These are phyloP conservation scores for Hystrix cristata DNA, from an alignment of 2,113 vertebrate species.

Conservation along the genomic window DNA sequence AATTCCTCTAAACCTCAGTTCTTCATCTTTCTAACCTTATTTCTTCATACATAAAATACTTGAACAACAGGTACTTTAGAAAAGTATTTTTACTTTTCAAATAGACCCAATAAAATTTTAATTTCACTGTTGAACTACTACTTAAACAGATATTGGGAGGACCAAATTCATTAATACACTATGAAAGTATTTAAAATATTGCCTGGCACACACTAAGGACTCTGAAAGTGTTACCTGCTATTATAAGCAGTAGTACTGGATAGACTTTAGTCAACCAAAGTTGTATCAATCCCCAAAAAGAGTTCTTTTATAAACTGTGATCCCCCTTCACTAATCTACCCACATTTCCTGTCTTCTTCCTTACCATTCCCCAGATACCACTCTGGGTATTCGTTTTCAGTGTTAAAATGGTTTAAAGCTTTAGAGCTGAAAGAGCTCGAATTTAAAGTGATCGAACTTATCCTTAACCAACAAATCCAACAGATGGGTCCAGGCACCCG, in stretches of 20 bases:
- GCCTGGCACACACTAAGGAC: not conserved
- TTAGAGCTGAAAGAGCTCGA: not conserved
- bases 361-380: not conserved
- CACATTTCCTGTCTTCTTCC: not conserved
- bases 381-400: not conserved
- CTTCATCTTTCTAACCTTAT: not conserved
- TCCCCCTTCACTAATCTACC: not conserved
- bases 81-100: conserved; percentile 37
- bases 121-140: conserved; percentile 11
- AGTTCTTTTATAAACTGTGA: not conserved
- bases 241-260: not conserved
- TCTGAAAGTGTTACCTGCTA: not conserved
- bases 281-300: not conserved
- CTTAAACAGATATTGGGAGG: not conserved
- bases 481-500: not conserved
- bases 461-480: not conserved
- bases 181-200: not conserved
- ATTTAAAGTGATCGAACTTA: conserved; percentile 33
- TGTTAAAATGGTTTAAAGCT: conserved; percentile 35
- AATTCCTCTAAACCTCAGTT: not conserved
- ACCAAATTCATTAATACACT: not conserved
- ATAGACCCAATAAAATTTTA: not conserved
- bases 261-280: not conserved
- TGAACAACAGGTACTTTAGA: not conserved
- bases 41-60: not conserved